These are phyloP conservation scores for Arrhamphus sclerolepis DNA, from an alignment of 2,797 vertebrate genomes.

Conservation along the genomic window DNA sequence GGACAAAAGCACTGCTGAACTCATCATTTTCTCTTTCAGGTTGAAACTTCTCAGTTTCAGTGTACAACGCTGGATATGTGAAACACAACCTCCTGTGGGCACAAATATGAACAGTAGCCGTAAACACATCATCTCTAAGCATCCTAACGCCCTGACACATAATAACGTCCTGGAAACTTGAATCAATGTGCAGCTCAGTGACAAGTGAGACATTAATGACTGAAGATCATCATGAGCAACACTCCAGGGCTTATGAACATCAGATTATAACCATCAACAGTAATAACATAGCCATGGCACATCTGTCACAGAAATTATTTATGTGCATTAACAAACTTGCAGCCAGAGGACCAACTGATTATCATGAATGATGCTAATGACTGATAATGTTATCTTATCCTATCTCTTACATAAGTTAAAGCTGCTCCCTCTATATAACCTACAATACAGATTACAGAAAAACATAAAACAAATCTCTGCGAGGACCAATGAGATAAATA, in stretches of 20 bases:
- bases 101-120: neutral
- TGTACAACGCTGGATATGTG: conserved; percentile 17
- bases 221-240: conserved; percentile 26
- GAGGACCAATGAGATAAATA: neutral
- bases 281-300: conserved; percentile 26
- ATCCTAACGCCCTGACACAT: conserved; percentile 1
- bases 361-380: conserved; percentile 50
- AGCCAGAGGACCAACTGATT: conserved; percentile 43
- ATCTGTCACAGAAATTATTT: conserved; percentile 52
- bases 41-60: conserved; percentile 20
- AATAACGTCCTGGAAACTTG: conserved; percentile 25
- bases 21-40: conserved; percentile 19
- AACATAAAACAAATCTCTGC: neutral
- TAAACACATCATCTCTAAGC: conserved; percentile 18
- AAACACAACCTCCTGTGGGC: conserved; percentile 23
- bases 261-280: conserved; percentile 44
- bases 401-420: conserved; percentile 21
- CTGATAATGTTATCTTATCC: conserved; percentile 34
- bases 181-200: conserved; percentile 11
- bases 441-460: conserved; percentile 25
- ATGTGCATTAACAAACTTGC: conserved; percentile 50
- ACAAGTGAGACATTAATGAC: conserved; percentile 30
- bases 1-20: conserved; percentile 39
- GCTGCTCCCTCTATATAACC: conserved; percentile 1
- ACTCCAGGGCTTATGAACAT: conserved; percentile 30